A percentile compares a stretch with the other conserved stretches of the same genome.
These are phyloP conservation scores for Ceratosolen solmsi DNA, from an alignment of 1,140 invertebrate species.

Conservation along the genomic window DNA sequence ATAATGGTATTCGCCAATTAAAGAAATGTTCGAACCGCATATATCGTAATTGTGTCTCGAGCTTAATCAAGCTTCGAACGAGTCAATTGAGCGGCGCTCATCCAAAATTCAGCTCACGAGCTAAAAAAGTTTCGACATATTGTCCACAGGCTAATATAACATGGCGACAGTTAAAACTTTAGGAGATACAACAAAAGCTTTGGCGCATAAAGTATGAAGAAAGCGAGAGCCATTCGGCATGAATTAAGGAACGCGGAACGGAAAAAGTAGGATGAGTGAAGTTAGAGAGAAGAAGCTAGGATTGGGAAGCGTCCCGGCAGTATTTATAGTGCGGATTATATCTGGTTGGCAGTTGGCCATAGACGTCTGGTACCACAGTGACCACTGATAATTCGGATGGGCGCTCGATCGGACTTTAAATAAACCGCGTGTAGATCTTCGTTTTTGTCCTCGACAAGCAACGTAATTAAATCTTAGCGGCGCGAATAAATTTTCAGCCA, in stretches of 20 bases:
- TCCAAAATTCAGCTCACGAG: not conserved
- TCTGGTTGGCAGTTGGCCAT: conserved; percentile 38
- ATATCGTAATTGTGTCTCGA: not conserved
- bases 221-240: not conserved
- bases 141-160: too few species aligned
- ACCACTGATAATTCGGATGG: conserved; percentile 3
- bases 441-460: not conserved
- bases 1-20: too few species aligned
- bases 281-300: conserved; percentile 10
- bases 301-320: not conserved
- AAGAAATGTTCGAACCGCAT: not conserved
- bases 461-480: conserved; percentile 10
- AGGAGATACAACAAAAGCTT: not conserved
- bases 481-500: conserved; percentile 15
- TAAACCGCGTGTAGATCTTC: conserved; percentile 14
- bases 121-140: not conserved
- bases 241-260: conserved; percentile 42
- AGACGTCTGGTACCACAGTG: not conserved
- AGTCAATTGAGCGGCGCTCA: not conserved
- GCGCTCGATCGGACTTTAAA: conserved; percentile 38
- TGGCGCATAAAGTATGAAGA: not conserved
- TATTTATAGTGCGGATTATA: conserved; percentile 42
- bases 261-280: conserved; percentile 18
- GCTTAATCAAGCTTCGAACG: not conserved
- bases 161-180: not conserved